Evolutionary conservation across 1,140 invertebrate genomes (phyloP).

Genomic region (Hypsibius dujardini): DNA sequence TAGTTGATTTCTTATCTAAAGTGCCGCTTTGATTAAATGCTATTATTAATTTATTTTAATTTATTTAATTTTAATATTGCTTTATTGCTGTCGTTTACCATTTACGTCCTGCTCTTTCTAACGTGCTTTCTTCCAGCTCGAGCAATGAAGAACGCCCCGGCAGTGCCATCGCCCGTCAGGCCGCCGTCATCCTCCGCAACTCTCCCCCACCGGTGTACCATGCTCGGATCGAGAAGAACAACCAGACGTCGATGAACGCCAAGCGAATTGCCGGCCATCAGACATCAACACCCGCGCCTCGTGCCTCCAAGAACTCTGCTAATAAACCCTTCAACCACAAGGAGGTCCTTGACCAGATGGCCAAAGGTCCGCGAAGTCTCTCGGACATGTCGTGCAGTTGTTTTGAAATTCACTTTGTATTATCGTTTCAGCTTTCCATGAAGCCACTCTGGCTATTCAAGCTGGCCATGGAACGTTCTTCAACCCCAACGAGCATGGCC

Average conservation of each 20-base stretch:
- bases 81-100: no score
- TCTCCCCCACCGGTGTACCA: neutral
- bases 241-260: neutral
- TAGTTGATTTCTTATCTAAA: no score
- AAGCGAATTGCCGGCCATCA: neutral
- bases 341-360: constrained; percentile 8
- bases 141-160: constrained; percentile 6
- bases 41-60: no score
- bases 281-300: neutral
- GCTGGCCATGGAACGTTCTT: neutral
- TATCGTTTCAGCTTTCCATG: neutral
- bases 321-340: constrained; percentile 3
- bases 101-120: no score
- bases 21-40: no score
- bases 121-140: neutral
- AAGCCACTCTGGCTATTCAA: neutral
- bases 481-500: neutral
- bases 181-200: neutral
- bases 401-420: neutral
- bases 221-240: neutral
- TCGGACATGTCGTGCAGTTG: no score
- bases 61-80: no score
- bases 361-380: neutral
- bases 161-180: constrained; percentile 11
- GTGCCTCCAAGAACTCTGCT: neutral